Base-by-base conservation (phyloP, 2,113 vertebrate genomes). In the Tamias sibiricus region DNA sequence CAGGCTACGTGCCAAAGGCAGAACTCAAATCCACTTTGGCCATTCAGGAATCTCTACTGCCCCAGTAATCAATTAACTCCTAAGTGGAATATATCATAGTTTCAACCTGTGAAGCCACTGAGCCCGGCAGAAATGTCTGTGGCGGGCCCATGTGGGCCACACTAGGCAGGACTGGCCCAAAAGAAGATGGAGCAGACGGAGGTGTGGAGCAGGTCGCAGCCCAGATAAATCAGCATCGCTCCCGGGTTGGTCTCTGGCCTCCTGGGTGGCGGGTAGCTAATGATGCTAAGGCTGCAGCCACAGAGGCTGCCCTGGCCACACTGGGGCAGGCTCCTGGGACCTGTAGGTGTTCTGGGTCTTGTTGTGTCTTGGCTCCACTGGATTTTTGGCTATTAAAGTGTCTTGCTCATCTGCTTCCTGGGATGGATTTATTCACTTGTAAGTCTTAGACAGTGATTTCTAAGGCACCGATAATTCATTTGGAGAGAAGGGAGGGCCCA, bases 251-350 rank as follows among this genome's bases (percentile, higher is more conserved):
- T 28, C 52, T 72, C 30, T 0, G 9, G 59, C 52, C 79, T 47
- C 17, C 0, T 0, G 24, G 37, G 47, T 22, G 26, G 57, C 8
- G 1, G 59, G 59, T 32, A 14, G 32, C 71, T 35, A 57, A 20
- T 14, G 44, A 57, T 0, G 0, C 40, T 0, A 59, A 62, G 6
- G 8, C 86, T 0, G 0, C 0, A 2, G 62, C 0, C 2, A 42
- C 40, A 77, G 52, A 47, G 66, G 81, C 72, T 69, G 44, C 77
- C 71, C 49, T 88, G 16, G 1, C 17, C 44, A 54, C 66, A 6
- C 42, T 19, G 8, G 42, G 54, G 52, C 69, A 40, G 69, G 52
- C 54, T 91, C 83, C 64, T 37, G 40, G 74, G 24, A 85, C 86
- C 32, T 64, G 3, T 9, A 14, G n/a, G 14, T 11, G 2, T 57